Evolutionary conservation across 2,797 vertebrate genomes (phyloP).

Genomic region (Menidia menidia): DNA sequence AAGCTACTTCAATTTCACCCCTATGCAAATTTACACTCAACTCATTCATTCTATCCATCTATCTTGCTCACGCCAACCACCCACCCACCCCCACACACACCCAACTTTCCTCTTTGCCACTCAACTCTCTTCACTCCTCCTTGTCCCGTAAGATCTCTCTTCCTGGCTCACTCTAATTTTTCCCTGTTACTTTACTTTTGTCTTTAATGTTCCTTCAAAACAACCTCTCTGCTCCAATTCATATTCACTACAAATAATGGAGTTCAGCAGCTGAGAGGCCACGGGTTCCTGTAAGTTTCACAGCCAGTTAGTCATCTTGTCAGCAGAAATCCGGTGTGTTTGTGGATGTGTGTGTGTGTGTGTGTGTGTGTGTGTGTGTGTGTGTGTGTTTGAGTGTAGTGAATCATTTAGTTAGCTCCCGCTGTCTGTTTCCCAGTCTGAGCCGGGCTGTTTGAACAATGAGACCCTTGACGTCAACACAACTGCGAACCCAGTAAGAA

Average conservation of each 20-base stretch:
- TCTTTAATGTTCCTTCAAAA: background rate
- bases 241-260: slow-evolving; percentile 37
- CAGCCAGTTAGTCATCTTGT: slow-evolving; percentile 55
- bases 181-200: background rate
- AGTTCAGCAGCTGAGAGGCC: slow-evolving; percentile 37
- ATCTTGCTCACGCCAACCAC: slow-evolving; percentile 17
- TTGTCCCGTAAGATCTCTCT: background rate
- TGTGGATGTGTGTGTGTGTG: slow-evolving; percentile 9
- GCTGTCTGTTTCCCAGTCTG: slow-evolving; percentile 33
- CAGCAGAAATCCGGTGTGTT: slow-evolving; percentile 1
- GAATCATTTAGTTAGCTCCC: slow-evolving; percentile 61
- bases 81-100: slow-evolving; percentile 14
- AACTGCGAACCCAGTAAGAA: slow-evolving; percentile 73
- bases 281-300: slow-evolving; percentile 44
- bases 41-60: slow-evolving; percentile 4
- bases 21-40: slow-evolving; percentile 67
- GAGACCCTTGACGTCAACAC: slow-evolving; percentile 74
- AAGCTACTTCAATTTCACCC: slow-evolving; percentile 72
- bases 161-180: background rate
- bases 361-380: slow-evolving; percentile 15
- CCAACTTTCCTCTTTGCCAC: slow-evolving; percentile 6
- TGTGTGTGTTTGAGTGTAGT: slow-evolving; percentile 47
- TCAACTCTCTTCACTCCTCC: background rate
- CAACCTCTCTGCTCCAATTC: slow-evolving; percentile 1
- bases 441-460: slow-evolving; percentile 33